Percentiles rank a stretch among this genome's conserved stretches.
Evolutionary conservation across 2,113 vertebrate species (phyloP).

Genomic region (Ptychochromis oligacanthus): DNA sequence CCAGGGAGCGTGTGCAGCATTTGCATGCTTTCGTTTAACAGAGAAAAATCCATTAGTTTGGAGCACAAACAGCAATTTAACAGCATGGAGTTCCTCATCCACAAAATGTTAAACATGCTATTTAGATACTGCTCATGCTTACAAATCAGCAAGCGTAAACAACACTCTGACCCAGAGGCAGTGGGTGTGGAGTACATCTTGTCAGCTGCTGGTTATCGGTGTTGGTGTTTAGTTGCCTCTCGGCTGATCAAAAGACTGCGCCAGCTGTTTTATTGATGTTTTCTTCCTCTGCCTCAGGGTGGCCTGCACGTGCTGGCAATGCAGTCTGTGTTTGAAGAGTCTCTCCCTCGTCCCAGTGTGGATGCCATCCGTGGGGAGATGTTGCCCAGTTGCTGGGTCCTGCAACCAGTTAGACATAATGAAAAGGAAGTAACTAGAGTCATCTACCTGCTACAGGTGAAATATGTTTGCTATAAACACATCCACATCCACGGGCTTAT

Average conservation of each 20-base stretch:
- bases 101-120: constrained; percentile 9
- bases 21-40: background rate
- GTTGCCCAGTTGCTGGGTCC: constrained; percentile 93
- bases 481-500: background rate
- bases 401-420: constrained; percentile 83
- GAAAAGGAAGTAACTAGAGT: constrained; percentile 88
- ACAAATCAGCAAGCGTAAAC: background rate
- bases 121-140: constrained; percentile 13
- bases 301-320: constrained; percentile 85
- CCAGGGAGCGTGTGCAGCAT: background rate
- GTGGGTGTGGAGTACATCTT: background rate
- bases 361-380: constrained; percentile 92
- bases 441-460: constrained; percentile 91
- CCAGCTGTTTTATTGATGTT: constrained; percentile 38
- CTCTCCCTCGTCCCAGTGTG: constrained; percentile 88
- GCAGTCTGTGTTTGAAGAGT: constrained; percentile 92
- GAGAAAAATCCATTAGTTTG: constrained; percentile 5
- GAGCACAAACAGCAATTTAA: background rate
- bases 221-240: constrained; percentile 11
- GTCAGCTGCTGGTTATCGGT: constrained; percentile 41
- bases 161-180: constrained; percentile 21
- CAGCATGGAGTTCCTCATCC: background rate
- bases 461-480: background rate
- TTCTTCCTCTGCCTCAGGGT: constrained; percentile 74
- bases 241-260: constrained; percentile 35